Evolutionary conservation across 2,113 vertebrate genomes (phyloP), one percentile per base, ranked within the genome.

Genomic region (Patagioenas fasciata): DNA sequence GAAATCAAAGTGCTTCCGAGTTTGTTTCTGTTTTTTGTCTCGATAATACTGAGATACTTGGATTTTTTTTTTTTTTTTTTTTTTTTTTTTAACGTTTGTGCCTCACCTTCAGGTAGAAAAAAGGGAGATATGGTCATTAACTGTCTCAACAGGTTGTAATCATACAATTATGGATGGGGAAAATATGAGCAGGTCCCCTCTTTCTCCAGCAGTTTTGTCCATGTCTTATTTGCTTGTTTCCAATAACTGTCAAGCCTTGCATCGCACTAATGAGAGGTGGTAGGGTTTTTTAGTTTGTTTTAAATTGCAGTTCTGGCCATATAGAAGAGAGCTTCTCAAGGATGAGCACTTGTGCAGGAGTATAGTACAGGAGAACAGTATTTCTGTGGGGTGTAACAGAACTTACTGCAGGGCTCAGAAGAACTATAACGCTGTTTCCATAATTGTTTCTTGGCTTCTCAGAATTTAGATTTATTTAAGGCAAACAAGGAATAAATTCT

Each of bases 151-250:
- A 31, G 10, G 5, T 32, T 70, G 13, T 21, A 48, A 57, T 65
- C 17, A 5, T 6, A 29, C 9, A 18, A 6, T 25, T 56, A 20
- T 13, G 2, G 0, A 2, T 10, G 8, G 9, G 34, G 26, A 78
- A 89, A 65, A 51, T 23, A 53, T 4, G 15, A 81, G 10, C 20
- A 36, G 28, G 8, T 40, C 15, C 3, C 2, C 9, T 66, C 18
- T 57, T 70, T 1, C 2, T 38, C 17, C 13, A 10, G 40, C 32
- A 44, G 28, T 29, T 56, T 65, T 65, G 5, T 32, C 13, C 4
- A 2, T 53, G 65, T 16, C 25, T 61, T 61, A 29, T 29, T 48
- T 81, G 8, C 13, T 54, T 53, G n/a, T 79, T 60, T 79, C 29
- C 12, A 79, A 4, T 36, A 66, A 34, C 20, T 66, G 21, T 25